phyloP scores from a whole-genome alignment of 2,113 vertebrate species.

The Eulacestoma nigropectus region DNA sequence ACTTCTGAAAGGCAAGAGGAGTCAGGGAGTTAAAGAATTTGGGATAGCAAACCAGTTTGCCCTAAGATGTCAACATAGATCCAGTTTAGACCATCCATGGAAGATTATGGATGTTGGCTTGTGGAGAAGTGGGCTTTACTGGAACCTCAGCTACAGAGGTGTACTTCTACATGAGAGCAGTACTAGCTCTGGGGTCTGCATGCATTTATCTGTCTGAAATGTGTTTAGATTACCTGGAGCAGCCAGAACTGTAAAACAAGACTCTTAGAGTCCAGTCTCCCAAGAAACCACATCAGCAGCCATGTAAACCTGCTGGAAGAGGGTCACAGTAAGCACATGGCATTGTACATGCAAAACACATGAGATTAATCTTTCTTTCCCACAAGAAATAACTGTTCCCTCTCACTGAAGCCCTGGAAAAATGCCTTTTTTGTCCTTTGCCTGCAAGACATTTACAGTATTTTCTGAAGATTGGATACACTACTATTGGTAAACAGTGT shows the following conservation, averaged over 20 bases:
- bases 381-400: neutral
- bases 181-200: neutral
- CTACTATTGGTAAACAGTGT: neutral
- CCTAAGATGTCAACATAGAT: neutral
- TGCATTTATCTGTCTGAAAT: neutral
- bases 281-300: neutral
- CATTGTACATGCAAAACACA: neutral
- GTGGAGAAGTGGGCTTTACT: neutral
- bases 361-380: neutral
- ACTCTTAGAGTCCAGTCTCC: neutral
- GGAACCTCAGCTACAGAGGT: neutral
- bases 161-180: neutral
- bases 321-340: neutral
- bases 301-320: neutral
- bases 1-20: neutral
- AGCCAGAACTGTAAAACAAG: neutral
- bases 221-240: neutral
- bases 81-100: neutral
- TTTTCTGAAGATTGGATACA: neutral
- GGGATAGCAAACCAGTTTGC: neutral
- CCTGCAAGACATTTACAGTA: neutral
- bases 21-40: neutral
- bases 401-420: neutral
- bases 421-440: neutral
- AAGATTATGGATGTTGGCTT: neutral